A percentile compares a stretch with the other conserved stretches of the same genome.
These are phyloP conservation scores for Pogonocherus hispidulus DNA, from an alignment of 2,888 invertebrate species.

Conservation along the genomic window DNA sequence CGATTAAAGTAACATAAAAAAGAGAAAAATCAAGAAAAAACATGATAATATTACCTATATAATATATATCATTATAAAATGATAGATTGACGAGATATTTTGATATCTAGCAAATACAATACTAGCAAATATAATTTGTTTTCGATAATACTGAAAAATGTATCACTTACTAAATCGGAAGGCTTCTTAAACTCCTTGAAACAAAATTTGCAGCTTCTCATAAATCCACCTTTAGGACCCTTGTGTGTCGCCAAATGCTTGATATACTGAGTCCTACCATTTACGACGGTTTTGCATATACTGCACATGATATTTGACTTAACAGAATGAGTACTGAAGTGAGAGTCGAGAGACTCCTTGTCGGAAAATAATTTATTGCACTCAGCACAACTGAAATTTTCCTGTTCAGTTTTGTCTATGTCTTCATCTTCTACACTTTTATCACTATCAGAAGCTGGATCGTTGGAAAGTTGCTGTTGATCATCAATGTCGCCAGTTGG, in stretches of 20 bases:
- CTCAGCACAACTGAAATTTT: constrained; percentile 15
- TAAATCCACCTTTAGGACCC: constrained; percentile 54
- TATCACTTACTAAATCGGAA: constrained; percentile 73
- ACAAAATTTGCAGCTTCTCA: constrained; percentile 72
- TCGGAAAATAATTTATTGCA: constrained; percentile 22
- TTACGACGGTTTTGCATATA: constrained; percentile 21
- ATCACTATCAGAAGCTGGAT: neutral
- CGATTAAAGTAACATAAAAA: too few species aligned
- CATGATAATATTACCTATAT: too few species aligned
- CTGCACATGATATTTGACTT: constrained; percentile 15
- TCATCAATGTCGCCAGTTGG: neutral
- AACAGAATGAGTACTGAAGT: constrained; percentile 12
- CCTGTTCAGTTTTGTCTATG: neutral
- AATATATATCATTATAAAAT: too few species aligned
- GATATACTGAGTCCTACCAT: constrained; percentile 27
- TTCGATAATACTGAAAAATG: too few species aligned
- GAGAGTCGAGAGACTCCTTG: constrained; percentile 5
- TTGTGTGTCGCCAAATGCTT: constrained; percentile 36
- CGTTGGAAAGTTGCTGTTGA: neutral
- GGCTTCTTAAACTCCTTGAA: constrained; percentile 78
- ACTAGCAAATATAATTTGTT: too few species aligned
- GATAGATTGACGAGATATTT: too few species aligned
- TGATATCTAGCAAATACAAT: too few species aligned
- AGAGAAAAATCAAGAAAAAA: too few species aligned
- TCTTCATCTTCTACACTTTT: neutral